Evolutionary conservation across 1,140 invertebrate species (phyloP), one percentile per base, ranked within the genome.

Genomic region (Zaprionus camerounensis): DNA sequence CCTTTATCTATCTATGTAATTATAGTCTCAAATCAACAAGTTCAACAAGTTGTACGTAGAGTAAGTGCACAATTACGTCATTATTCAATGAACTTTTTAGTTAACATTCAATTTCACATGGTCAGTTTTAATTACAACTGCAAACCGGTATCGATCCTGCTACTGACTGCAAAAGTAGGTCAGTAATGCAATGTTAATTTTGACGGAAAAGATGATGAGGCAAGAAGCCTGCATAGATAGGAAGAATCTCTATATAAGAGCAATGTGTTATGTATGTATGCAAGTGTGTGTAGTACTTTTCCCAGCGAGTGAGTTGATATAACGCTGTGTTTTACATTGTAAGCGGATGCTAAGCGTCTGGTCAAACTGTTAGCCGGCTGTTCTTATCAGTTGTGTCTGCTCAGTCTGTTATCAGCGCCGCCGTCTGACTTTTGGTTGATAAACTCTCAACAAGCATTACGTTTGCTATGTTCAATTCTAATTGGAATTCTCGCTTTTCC

Each of bases 391-490:
- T 41, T 13, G 26, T 44, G 34, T 53, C 55, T 64, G 68, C 61
- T 59, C 56, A 46, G 2, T 46, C 6, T 46, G 66, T 74, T 86
- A 86, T 86, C 83, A 88, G 73, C 46, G 3, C 5, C 55, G 71
- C 9, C 46, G 66, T 82, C 77, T 86, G 83, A 82, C 84, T 59
- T 88, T 83, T 83, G 28, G 22, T 72, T 80, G 83, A 82, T 86
- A 86, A 87, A 70, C 55, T 53, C 72, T 34, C 53, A 46, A 46
- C 41, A 58, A n/a, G 22, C 53, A 68, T 65, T 28, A 66, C 68
- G 62, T 58, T 59, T 55, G 55, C 53, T 64, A 49, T 26, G 61
- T 66, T 41, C 53, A 15, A 67, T 80, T 84, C 67, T 36, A 68
- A 67, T 71, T 84, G 59, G 55, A 62, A 62, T 67, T 68, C 17